phyloP scores from a whole-genome alignment of 2,888 invertebrate genomes.

The Coenonympha glycerion region DNA sequence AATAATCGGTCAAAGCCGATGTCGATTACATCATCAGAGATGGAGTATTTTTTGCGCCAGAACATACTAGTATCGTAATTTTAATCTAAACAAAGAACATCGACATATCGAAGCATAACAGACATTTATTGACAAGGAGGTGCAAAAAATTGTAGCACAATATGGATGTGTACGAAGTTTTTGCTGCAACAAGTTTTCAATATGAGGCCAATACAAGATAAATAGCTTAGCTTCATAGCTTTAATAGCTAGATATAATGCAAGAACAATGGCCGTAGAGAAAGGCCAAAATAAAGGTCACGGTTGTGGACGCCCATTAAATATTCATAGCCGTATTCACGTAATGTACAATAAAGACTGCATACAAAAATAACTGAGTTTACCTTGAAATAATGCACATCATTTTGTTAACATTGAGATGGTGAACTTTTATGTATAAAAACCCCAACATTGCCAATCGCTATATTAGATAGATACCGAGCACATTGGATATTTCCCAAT shows the following conservation, averaged over 20 bases:
- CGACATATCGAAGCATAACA: slow-evolving; percentile 27
- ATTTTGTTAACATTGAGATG: no score
- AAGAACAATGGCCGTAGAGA: slow-evolving; percentile 56
- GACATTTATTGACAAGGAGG: slow-evolving; percentile 25
- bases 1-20: slow-evolving; percentile 51
- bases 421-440: no score
- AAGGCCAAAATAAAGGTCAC: slow-evolving; percentile 68
- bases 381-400: neutral
- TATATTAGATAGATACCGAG: no score
- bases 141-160: slow-evolving; percentile 17
- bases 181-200: slow-evolving; percentile 1
- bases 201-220: slow-evolving; percentile 47
- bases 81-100: slow-evolving; percentile 26
- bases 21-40: slow-evolving; percentile 52
- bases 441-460: no score
- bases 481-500: no score
- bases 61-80: slow-evolving; percentile 25
- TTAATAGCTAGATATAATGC: slow-evolving; percentile 18
- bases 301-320: slow-evolving; percentile 53
- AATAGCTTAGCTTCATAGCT: slow-evolving; percentile 33
- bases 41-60: slow-evolving; percentile 30
- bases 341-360: slow-evolving; percentile 50
- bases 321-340: slow-evolving; percentile 64
- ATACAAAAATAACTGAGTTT: slow-evolving; percentile 34
- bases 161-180: slow-evolving; percentile 3